Evolutionary conservation across 1,140 invertebrate species (phyloP).

Genomic region (Anthonomus grandis): DNA sequence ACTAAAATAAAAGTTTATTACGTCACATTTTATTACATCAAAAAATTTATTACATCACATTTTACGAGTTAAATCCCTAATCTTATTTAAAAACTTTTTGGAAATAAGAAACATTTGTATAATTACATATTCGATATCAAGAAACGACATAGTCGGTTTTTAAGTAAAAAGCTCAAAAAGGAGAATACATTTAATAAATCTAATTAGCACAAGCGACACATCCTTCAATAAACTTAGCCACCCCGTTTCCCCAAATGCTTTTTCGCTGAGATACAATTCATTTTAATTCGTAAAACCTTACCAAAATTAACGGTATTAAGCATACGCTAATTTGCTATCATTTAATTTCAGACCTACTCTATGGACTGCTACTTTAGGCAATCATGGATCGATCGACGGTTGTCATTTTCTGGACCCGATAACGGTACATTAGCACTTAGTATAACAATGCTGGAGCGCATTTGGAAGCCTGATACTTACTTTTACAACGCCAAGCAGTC

Average conservation of each 20-base stretch:
- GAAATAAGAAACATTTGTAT: no score
- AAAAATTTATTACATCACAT: no score
- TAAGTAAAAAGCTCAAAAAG: no score
- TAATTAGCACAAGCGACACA: no score
- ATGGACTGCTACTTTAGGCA: conserved; percentile 89
- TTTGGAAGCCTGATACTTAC: conserved; percentile 90
- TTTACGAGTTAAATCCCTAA: no score
- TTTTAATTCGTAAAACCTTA: not conserved
- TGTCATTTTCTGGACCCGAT: conserved; percentile 62
- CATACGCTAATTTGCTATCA: not conserved
- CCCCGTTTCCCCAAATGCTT: not conserved
- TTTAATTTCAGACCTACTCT: conserved; percentile 70
- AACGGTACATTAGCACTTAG: conserved; percentile 65
- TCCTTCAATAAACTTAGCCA: no score
- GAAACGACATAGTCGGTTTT: no score
- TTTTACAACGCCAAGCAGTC: conserved; percentile 83
- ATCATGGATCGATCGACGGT: conserved; percentile 71
- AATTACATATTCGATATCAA: no score
- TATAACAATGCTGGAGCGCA: conserved; percentile 71
- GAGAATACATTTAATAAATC: no score
- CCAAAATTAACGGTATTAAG: not conserved
- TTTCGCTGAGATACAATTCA: not conserved
- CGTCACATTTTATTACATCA: no score
- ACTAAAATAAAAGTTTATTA: no score
- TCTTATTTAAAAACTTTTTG: no score